Base-by-base conservation (phyloP, 2,888 invertebrate genomes). In the Eilema griseolum region DNA sequence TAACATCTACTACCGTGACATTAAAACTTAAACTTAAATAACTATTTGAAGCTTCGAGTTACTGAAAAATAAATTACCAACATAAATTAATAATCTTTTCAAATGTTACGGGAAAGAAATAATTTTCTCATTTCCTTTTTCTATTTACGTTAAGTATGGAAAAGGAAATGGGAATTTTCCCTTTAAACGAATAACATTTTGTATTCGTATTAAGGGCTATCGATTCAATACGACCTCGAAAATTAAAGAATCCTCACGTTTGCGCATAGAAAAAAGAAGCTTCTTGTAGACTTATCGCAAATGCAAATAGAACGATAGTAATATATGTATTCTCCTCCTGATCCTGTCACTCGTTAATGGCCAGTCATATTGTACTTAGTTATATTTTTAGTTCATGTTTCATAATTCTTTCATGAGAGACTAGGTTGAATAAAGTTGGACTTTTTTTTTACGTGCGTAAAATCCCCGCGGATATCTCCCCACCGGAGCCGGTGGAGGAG, bases 281-380 rank as follows among this genome's bases (percentile, higher is more conserved):
- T n/a, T n/a, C n/a, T n/a, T n/a, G n/a, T n/a, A n/a, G n/a, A 28
- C 5, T 5, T 28, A 28, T 28, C 28, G n/a, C 5, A 28, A 3
- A 28, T 3, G 28, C 28, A 28, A 72, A 70, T 72, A 80, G 61
- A 74, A 63, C 69, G 69, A 73, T 71, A 72, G 73, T 75, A 71
- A 69, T 75, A 74, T 78, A 79, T 33, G 33, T 82, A 2, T 12
- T 12, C 12, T 24, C 77, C 78, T 76, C 20, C 83, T 88, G 86
- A 72, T 75, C 77, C 79, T 88, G 89, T 89, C 89, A 88, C 87
- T 89, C 88, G 89, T 90, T 90, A 90, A 90, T 89, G 86, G 83
- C 78, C 79, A 76, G 76, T 85, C 88, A 85, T 89, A 88, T 87
- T 87, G 86, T 81, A 75, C 83, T 87, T 84, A 83, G 76, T n/a